A percentile compares a stretch with the other conserved stretches of the same genome.
phyloP scores from a whole-genome alignment of 2,113 vertebrate species.

The Cisticola juncidis region DNA sequence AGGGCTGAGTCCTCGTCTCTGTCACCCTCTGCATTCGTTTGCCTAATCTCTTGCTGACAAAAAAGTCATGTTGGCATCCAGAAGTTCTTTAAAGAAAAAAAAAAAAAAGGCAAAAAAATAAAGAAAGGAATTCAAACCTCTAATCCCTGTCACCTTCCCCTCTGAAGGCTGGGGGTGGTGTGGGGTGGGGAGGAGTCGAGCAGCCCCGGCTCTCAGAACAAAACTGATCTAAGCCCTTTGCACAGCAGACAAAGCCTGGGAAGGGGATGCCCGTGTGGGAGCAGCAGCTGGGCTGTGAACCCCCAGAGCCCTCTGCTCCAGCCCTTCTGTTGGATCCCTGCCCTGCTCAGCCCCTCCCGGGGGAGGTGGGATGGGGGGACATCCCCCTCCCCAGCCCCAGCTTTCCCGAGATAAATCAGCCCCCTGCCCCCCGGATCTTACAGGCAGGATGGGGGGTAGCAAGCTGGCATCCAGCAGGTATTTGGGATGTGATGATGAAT shows the following conservation, averaged over 20 bases:
- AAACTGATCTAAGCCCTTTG: constrained; percentile 5
- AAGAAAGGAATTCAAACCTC: neutral
- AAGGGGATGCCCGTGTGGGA: neutral
- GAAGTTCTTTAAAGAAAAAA: neutral
- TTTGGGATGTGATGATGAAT: accelerated
- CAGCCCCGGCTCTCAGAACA: neutral
- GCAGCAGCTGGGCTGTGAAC: constrained; percentile 22
- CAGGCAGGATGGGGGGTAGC: neutral
- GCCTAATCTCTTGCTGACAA: neutral
- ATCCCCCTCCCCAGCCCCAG: neutral
- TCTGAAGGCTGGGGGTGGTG: neutral
- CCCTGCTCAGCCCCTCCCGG: neutral
- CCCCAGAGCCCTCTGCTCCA: neutral
- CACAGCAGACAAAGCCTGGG: neutral
- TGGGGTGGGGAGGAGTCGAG: neutral
- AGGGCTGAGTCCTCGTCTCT: neutral
- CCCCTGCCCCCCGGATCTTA: neutral
- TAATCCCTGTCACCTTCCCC: neutral
- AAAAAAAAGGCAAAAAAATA: neutral
- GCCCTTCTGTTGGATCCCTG: neutral
- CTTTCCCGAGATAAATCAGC: neutral
- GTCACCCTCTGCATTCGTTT: neutral
- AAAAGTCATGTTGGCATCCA: neutral
- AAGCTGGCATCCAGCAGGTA: neutral
- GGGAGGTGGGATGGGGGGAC: neutral